Evolutionary conservation across 2,113 vertebrate species (phyloP).

Genomic region (Myxocyprinus asiaticus): DNA sequence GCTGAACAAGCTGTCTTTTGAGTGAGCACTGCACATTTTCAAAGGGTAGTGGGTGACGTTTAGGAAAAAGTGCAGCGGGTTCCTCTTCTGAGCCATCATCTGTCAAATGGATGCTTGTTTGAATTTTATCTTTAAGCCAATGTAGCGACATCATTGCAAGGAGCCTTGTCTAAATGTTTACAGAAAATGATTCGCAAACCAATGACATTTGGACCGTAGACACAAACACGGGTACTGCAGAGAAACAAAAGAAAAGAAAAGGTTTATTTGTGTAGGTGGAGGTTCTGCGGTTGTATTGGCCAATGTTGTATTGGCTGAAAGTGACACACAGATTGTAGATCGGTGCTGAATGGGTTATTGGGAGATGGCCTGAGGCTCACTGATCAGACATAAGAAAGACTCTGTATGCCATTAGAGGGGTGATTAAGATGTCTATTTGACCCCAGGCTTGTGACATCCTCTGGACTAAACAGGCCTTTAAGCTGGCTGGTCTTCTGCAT

Average conservation of each 20-base stretch:
- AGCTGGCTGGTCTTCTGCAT: conserved; percentile 67
- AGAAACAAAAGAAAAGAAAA: conserved; percentile 18
- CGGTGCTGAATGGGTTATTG: conserved; percentile 1
- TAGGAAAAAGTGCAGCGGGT: conserved; percentile 1
- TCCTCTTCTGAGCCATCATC: conserved; percentile 4
- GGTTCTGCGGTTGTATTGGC: neutral
- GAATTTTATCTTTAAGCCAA: conserved; percentile 28
- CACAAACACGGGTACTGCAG: conserved; percentile 3
- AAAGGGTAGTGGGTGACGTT: neutral
- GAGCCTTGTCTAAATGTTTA: conserved; percentile 40
- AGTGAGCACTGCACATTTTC: conserved; percentile 39
- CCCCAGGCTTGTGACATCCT: conserved; percentile 51
- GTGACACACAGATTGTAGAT: conserved; percentile 36
- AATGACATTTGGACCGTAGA: conserved; percentile 4
- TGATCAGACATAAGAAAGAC: conserved; percentile 38
- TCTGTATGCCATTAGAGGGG: conserved; percentile 64
- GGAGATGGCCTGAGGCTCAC: conserved; percentile 33
- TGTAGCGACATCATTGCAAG: neutral
- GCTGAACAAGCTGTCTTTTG: conserved; percentile 57
- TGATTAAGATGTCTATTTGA: conserved; percentile 54
- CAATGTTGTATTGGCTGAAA: conserved; percentile 50
- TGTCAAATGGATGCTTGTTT: conserved; percentile 9
- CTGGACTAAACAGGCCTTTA: conserved; percentile 65
- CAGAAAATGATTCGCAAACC: neutral
- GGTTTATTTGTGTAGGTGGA: neutral